Evolutionary conservation across 1,140 invertebrate species (phyloP).

Genomic region (Drosophila tani): DNA sequence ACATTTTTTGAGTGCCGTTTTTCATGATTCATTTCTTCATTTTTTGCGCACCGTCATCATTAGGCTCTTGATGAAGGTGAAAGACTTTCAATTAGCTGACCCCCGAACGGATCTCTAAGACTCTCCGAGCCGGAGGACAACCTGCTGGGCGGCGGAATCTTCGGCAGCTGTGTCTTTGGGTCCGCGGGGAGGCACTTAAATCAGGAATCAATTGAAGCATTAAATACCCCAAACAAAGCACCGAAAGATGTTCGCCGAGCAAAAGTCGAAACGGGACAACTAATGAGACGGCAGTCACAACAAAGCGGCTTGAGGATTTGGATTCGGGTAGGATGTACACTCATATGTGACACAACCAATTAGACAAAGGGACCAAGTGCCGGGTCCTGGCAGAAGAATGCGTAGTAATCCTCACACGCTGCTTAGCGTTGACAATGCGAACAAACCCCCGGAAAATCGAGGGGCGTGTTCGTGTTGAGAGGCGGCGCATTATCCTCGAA

Average conservation of each 20-base stretch:
- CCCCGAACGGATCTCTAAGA: constrained; percentile 36
- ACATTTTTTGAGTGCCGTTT: too few species aligned
- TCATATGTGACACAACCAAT: constrained; percentile 76
- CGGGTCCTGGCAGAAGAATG: constrained; percentile 60
- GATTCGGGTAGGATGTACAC: constrained; percentile 30
- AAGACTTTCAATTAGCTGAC: constrained; percentile 50
- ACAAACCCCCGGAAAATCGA: constrained; percentile 24
- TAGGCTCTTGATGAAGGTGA: constrained; percentile 30
- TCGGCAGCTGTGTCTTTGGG: constrained; percentile 54
- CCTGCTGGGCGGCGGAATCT: constrained; percentile 63
- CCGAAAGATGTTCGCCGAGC: constrained; percentile 36
- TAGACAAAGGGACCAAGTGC: constrained; percentile 71
- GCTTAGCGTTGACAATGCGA: constrained; percentile 70
- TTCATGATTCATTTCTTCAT: constrained; percentile 28
- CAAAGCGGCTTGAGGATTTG: constrained; percentile 14
- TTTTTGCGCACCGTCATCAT: constrained; percentile 33
- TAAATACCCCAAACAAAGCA: constrained; percentile 75
- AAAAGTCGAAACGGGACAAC: constrained; percentile 37
- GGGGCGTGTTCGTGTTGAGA: constrained; percentile 58
- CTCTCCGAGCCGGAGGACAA: constrained; percentile 38
- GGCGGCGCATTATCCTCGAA: constrained; percentile 66
- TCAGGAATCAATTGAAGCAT: constrained; percentile 80
- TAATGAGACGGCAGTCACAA: constrained; percentile 66
- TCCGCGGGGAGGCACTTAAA: constrained; percentile 58
- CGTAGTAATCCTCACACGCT: constrained; percentile 77